phyloP scores from a whole-genome alignment of 1,140 invertebrate genomes.

The Papilio aristodemus region DNA sequence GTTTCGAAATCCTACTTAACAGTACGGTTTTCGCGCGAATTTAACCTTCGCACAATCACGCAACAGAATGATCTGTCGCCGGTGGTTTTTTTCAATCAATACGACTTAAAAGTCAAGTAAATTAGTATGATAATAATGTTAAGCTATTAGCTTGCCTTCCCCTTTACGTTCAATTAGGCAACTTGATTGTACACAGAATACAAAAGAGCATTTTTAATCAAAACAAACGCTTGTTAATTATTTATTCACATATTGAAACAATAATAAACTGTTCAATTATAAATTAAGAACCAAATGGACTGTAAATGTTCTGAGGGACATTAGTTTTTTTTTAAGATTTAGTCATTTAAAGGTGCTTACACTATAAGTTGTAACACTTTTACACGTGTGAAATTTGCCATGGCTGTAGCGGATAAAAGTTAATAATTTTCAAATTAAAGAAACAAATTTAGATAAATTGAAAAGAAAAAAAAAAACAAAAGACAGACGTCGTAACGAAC shows the following conservation, averaged over 20 bases:
- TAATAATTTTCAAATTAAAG: neutral
- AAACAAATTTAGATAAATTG: too few species aligned
- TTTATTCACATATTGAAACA: constrained; percentile 8
- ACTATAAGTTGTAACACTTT: neutral
- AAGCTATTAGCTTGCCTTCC: neutral
- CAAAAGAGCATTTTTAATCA: constrained; percentile 33
- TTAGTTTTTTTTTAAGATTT: too few species aligned
- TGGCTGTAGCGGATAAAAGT: too few species aligned
- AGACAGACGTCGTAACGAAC: neutral
- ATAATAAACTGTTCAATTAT: constrained; percentile 26
- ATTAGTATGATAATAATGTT: neutral
- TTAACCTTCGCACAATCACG: too few species aligned
- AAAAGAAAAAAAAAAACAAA: neutral
- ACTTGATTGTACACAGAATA: constrained; percentile 29
- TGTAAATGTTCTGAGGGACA: neutral
- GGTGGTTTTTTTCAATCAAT: too few species aligned
- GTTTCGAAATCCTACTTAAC: too few species aligned
- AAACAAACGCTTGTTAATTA: constrained; percentile 6
- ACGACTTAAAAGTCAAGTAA: too few species aligned
- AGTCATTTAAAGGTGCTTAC: neutral
- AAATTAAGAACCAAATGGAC: constrained; percentile 15
- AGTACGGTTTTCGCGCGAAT: too few species aligned
- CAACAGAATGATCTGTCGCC: too few species aligned
- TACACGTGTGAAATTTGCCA: neutral
- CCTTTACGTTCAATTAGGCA: neutral